Evolutionary conservation across 1,140 invertebrate genomes (phyloP), one percentile per base, ranked within the genome.

Genomic region (Geopemphigus sp.): DNA sequence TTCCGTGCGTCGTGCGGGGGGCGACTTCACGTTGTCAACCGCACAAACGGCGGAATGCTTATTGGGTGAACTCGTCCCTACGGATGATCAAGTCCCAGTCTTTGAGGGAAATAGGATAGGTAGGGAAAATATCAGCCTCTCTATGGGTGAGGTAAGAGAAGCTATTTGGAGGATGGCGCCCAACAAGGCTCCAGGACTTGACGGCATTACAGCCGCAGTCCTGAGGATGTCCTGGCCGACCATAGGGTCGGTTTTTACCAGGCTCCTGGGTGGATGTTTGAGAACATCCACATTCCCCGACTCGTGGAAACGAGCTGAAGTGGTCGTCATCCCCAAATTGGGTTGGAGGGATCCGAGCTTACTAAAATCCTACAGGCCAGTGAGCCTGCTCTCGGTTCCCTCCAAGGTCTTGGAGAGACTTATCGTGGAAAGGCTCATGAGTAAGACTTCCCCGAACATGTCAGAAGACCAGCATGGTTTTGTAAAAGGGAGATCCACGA

Each of bases 131-230:
- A n/a, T n/a, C n/a, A n/a, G 22, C 22, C 24, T 4, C 10, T 53
- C 22, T 15, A 53, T 1, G 14, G 5, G 1, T 47, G 68, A 72
- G 32, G 68, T 54, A 11, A 50, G 29, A 15, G 10, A 11, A 15
- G 68, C 68, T 0, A 17, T 72, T 17, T 29, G 68, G 66, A 70
- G 66, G 45, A 66, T 50, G 39, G 39, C 39, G 1, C 66, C 66
- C 6, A 70, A 70, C 66, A 70, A 70, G 24, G 66, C 66, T 5
- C 50, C 68, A 4, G 68, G 68, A 32, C 47, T 72, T 4, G 50
- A 72, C 6, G 68, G 68, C 2, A 72, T 72, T 12, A 72, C 68
- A 3, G 68, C 47, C 15, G 24, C 22, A 0, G 68, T 54, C 10
- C 22, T 72, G 5, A 72, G 68, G 68, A 72, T 54, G 26, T 11